Conservation (phyloP, 2,797 vertebrate species). For the Vultur gryphus region DNA sequence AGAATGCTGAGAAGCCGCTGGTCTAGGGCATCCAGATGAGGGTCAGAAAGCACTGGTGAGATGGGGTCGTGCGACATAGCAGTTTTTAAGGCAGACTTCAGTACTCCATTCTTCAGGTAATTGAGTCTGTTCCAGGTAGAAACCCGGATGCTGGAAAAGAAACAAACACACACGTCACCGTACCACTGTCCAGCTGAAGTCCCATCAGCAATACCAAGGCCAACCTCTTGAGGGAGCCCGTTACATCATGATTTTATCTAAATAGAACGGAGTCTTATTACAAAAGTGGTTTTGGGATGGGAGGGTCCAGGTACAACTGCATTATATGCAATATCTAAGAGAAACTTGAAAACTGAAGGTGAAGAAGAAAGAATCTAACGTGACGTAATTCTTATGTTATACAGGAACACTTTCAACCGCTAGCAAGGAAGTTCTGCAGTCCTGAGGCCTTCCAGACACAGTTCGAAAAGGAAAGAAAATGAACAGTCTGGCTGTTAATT, state of each 20-base stretch:
- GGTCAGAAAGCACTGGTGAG: slow-evolving; percentile 83
- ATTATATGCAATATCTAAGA: not conserved
- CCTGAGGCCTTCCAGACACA: not conserved
- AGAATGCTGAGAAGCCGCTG: slow-evolving; percentile 87
- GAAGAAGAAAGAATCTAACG: not conserved
- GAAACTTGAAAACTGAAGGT: not conserved
- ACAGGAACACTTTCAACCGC: not conserved
- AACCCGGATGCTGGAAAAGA: slow-evolving; percentile 85
- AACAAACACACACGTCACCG: not conserved
- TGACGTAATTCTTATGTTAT: not conserved
- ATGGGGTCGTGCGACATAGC: slow-evolving; percentile 89
- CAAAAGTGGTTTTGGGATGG: not conserved
- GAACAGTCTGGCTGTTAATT: not conserved
- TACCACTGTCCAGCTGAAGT: not conserved
- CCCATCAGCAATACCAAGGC: not conserved
- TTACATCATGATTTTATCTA: not conserved
- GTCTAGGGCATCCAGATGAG: slow-evolving; percentile 88
- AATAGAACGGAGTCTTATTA: accelerated
- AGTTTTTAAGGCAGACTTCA: slow-evolving; percentile 88
- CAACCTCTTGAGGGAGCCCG: not conserved
- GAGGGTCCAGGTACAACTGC: not conserved
- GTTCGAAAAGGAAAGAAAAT: not conserved
- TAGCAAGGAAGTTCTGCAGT: not conserved
- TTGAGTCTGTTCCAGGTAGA: slow-evolving; percentile 97
- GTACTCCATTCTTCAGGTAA: slow-evolving; percentile 84